Evolutionary conservation across 1,140 invertebrate species (phyloP), one percentile per base, ranked within the genome.

Genomic region (Trigoniulus corallinus): DNA sequence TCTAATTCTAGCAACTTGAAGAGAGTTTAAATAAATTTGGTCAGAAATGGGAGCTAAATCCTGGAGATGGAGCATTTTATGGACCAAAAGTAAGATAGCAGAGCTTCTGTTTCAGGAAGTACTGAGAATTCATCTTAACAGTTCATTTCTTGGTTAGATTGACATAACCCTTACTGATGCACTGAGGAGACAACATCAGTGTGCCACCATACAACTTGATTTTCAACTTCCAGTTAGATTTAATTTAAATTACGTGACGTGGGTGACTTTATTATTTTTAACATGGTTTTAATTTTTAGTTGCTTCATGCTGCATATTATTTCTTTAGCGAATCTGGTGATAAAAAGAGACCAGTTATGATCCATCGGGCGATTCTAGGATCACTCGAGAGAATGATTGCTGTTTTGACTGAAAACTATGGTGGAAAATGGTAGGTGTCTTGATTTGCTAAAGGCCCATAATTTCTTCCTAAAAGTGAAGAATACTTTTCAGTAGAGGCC

Each of bases 361-460:
- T 99, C 58, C 95, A 99, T 70, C 74, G 95, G 59, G 95, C 95
- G 15, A 83, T 99, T 54, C 72, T 98, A 0, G 95, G 95, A 4
- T 98, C 94, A 0, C 83, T 99, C 1, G 95, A 99, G 71, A 76
- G 95, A 44, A 95, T 98, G 88, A 88, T 98, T 53, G 95, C 94
- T 2, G 93, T 99, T 63, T 70, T 99, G 0, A 91, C 88, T 23
- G 95, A 99, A 73, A 92, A 81, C 51, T 98, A 82, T 71, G 95
- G 82, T 25, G 95, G 95, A 49, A 97, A 97, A 72, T 99, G 95
- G 94, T 59, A 49, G 15, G 29, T 34, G 7, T 34, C 15, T 34
- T 34, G 7, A 7, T 34, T 34, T 34, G 15, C 29, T 34, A 34
- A 34, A 34, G 7, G 29, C 7, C 15, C n/a, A n/a, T n/a, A n/a